Evolutionary conservation across 2,113 vertebrate species (phyloP).

Genomic region (Melanerpes formicivorus): DNA sequence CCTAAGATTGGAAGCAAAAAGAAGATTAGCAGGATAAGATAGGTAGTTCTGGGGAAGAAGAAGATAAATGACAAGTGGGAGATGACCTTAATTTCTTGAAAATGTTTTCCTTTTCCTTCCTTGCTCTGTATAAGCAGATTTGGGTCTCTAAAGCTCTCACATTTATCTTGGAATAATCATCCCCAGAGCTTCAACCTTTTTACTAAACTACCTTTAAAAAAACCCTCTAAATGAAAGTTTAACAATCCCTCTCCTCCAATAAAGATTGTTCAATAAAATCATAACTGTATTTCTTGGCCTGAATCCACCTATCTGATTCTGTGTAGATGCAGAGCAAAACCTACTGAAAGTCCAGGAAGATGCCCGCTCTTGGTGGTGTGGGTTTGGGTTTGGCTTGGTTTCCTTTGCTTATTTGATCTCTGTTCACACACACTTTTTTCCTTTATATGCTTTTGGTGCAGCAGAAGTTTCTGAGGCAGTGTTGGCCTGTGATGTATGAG

Average conservation of each 20-base stretch:
- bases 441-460: neutral
- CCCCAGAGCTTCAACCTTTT: constrained; percentile 19
- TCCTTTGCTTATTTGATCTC: neutral
- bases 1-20: neutral
- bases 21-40: neutral
- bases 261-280: constrained; percentile 31
- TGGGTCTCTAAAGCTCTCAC: neutral
- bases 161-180: neutral
- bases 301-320: neutral
- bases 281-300: constrained; percentile 15
- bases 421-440: fast-evolving
- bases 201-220: neutral
- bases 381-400: neutral
- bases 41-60: neutral
- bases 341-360: neutral
- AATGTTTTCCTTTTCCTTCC: neutral
- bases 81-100: neutral
- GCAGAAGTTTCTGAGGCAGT: neutral
- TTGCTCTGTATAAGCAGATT: neutral
- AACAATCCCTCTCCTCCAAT: constrained; percentile 5
- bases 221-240: neutral
- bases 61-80: neutral
- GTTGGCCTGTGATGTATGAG: neutral
- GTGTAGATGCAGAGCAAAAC: neutral
- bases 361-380: neutral